Conservation (phyloP, 2,888 invertebrate genomes). For the Troides helena region DNA sequence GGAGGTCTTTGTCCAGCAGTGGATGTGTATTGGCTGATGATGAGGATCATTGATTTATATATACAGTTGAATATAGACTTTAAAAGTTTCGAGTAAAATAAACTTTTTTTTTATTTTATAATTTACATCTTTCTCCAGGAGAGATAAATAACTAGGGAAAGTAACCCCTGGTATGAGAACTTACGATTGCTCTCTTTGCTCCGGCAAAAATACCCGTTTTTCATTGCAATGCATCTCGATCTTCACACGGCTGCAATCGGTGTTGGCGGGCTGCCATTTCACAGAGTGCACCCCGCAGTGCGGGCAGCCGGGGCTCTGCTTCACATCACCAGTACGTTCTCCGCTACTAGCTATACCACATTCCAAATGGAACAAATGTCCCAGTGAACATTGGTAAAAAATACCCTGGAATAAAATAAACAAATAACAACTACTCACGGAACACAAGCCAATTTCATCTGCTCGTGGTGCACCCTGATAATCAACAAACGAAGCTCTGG, state of each 20-base stretch:
- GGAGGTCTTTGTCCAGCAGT: too few relatives aligned
- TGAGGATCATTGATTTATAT: too few relatives aligned
- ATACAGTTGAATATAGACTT: too few relatives aligned
- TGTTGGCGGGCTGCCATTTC: conserved; percentile 62
- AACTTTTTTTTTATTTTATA: too few relatives aligned
- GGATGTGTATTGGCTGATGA: too few relatives aligned
- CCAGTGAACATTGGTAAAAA: conserved; percentile 88
- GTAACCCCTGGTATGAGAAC: background rate
- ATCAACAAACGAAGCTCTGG: too few relatives aligned
- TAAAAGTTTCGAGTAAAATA: too few relatives aligned
- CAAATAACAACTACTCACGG: too few relatives aligned
- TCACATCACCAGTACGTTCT: conserved; percentile 42
- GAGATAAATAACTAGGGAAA: too few relatives aligned
- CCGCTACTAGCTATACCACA: conserved; percentile 80
- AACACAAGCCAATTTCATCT: too few relatives aligned
- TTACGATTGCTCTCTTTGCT: conserved; percentile 70
- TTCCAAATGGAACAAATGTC: conserved; percentile 91
- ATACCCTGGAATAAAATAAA: conserved; percentile 80
- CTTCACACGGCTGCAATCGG: conserved; percentile 48
- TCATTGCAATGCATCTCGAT: conserved; percentile 60
- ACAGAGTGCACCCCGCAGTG: conserved; percentile 69
- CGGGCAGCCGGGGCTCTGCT: conserved; percentile 59
- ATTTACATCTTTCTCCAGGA: too few relatives aligned
- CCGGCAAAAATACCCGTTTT: conserved; percentile 64
- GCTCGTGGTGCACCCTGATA: too few relatives aligned